These are phyloP conservation scores for Luperina testacea DNA, from an alignment of 2,888 invertebrate genomes.

Conservation along the genomic window DNA sequence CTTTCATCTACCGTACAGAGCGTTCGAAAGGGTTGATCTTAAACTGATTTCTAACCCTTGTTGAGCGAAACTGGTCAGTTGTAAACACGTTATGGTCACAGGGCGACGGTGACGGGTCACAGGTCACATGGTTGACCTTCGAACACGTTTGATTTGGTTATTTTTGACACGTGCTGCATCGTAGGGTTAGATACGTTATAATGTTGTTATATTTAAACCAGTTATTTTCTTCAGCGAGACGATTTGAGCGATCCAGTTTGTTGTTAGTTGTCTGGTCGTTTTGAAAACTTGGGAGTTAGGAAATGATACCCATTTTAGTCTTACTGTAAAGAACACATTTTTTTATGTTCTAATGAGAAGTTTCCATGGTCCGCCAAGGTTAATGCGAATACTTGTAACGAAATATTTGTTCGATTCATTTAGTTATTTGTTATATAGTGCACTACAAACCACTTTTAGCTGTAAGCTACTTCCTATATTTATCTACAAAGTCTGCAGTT, in stretches of 20 bases:
- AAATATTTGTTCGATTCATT: not conserved
- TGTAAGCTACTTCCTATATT: not conserved
- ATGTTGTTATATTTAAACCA: slow-evolving; percentile 43
- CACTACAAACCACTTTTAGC: not conserved
- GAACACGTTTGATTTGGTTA: slow-evolving; percentile 66
- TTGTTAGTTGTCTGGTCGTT: not conserved
- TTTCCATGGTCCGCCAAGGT: too few species aligned
- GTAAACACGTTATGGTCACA: slow-evolving; percentile 59
- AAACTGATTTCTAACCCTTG: slow-evolving; percentile 53
- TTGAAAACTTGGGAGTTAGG: not conserved
- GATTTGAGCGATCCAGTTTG: not conserved
- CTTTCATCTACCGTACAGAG: slow-evolving; percentile 20
- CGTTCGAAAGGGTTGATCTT: slow-evolving; percentile 54
- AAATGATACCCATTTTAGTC: not conserved
- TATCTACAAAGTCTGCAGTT: not conserved
- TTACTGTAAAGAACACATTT: too few species aligned
- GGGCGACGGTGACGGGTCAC: slow-evolving; percentile 56
- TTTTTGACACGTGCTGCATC: slow-evolving; percentile 70
- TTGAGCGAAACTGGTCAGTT: slow-evolving; percentile 59
- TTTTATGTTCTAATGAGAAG: not conserved
- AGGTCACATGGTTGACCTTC: slow-evolving; percentile 69
- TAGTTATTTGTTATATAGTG: not conserved
- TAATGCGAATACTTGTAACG: too few species aligned
- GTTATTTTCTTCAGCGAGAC: slow-evolving; percentile 15
- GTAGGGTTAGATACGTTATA: slow-evolving; percentile 64